phyloP scores from a whole-genome alignment of 1,140 invertebrate species.

The Conus betulinus region DNA sequence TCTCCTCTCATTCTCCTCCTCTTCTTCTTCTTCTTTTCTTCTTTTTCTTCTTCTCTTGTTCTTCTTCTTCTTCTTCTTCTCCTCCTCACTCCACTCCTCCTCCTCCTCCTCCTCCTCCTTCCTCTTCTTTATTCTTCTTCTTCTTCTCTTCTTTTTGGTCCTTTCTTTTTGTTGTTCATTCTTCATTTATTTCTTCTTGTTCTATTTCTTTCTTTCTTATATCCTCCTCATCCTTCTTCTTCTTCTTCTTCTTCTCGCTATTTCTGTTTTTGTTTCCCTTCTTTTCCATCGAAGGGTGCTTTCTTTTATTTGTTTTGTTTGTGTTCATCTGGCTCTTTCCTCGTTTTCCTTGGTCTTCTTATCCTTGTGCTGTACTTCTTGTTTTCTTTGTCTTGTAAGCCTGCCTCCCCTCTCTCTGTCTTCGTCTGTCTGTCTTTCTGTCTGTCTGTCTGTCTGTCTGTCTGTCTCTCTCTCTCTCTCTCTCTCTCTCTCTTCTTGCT shows the following conservation, averaged over 20 bases:
- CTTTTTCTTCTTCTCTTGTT: not conserved
- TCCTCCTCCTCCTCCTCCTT: not conserved
- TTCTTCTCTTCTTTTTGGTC: not conserved
- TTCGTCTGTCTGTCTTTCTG: not conserved
- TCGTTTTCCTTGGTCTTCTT: not conserved
- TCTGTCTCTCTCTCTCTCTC: too few species aligned
- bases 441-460: not conserved
- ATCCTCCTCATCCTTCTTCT: not conserved
- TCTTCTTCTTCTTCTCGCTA: not conserved
- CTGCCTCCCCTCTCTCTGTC: not conserved
- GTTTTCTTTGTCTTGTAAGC: not conserved
- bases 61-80: not conserved
- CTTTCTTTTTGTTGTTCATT: not conserved
- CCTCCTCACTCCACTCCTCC: not conserved
- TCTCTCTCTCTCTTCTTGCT: too few species aligned
- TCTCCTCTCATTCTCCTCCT: not conserved
- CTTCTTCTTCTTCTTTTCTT: not conserved
- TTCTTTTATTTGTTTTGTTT: too few species aligned
- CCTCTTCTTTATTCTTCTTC: not conserved
- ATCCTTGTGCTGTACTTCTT: not conserved
- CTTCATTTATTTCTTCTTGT: not conserved
- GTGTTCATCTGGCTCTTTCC: too few species aligned
- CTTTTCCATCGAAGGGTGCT: not conserved
- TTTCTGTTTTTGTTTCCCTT: not conserved
- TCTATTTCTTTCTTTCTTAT: slow-evolving; percentile 6